Conservation (phyloP, 2,888 invertebrate genomes). For the Baccha elongata region DNA sequence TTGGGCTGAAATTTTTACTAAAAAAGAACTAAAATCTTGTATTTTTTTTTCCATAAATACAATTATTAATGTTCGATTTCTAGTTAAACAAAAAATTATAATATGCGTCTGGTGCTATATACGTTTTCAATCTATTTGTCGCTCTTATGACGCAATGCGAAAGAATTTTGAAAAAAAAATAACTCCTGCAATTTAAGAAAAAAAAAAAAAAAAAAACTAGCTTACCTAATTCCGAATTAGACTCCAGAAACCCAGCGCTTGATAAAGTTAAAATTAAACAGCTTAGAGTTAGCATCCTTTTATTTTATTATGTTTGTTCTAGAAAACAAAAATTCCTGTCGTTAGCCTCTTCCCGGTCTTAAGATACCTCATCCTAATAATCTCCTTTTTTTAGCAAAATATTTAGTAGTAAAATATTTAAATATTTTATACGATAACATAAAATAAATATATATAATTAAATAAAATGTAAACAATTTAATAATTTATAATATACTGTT, state of each 20-base stretch:
- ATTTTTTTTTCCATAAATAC: constrained; percentile 39
- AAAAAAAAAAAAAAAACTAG: constrained; percentile 22
- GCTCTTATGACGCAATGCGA: constrained; percentile 72
- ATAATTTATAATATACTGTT: constrained; percentile 40
- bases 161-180: constrained; percentile 16
- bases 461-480: constrained; percentile 50
- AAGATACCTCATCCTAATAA: constrained; percentile 71
- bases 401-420: constrained; percentile 77
- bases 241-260: constrained; percentile 63
- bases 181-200: constrained; percentile 58
- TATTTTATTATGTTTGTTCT: neutral
- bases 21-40: constrained; percentile 23
- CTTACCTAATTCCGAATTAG: constrained; percentile 46
- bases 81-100: constrained; percentile 17
- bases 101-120: constrained; percentile 68
- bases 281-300: constrained; percentile 49
- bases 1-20: constrained; percentile 64
- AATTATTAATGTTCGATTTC: constrained; percentile 25
- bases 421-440: constrained; percentile 73
- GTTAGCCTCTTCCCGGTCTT: constrained; percentile 72
- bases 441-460: constrained; percentile 67
- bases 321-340: constrained; percentile 39
- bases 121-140: constrained; percentile 68
- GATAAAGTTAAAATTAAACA: constrained; percentile 41
- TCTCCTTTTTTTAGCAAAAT: constrained; percentile 81